Conservation (phyloP, 2,113 vertebrate species). For the Peucedramus taeniatus region DNA sequence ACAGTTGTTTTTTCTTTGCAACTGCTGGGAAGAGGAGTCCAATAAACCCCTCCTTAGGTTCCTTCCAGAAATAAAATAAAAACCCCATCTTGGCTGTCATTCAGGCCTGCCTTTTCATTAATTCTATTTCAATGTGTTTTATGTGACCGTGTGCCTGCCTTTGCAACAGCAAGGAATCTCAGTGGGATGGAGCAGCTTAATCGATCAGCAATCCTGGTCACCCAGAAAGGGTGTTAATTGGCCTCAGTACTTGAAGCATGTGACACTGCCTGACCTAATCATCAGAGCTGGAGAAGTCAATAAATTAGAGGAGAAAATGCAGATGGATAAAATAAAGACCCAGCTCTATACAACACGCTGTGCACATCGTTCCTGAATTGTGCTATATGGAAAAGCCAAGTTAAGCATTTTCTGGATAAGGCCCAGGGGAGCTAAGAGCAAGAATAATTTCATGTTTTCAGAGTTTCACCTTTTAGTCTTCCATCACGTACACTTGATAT, state of each 20-base stretch:
- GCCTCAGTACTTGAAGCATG: slow-evolving; percentile 50
- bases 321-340: slow-evolving; percentile 22
- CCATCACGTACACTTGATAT: background rate
- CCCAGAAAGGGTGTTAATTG: slow-evolving; percentile 66
- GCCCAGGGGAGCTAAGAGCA: background rate
- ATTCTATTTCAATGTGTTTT: slow-evolving; percentile 43
- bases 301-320: slow-evolving; percentile 51
- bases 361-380: background rate
- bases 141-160: background rate
- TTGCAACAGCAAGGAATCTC: slow-evolving; percentile 50
- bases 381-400: background rate
- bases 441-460: background rate
- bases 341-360: background rate
- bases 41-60: slow-evolving; percentile 19
- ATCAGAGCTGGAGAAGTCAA: slow-evolving; percentile 48
- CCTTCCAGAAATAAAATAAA: slow-evolving; percentile 30
- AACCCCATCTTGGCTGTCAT: slow-evolving; percentile 5
- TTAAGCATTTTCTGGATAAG: slow-evolving; percentile 1
- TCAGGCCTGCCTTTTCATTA: slow-evolving; percentile 59
- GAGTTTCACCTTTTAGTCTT: slow-evolving; percentile 18
- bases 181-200: slow-evolving; percentile 48
- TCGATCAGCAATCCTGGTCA: slow-evolving; percentile 51
- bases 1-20: slow-evolving; percentile 54
- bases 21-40: background rate
- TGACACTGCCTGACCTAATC: slow-evolving; percentile 60